Evolutionary conservation across 2,797 vertebrate species (phyloP), one percentile per base, ranked within the genome.

Genomic region (Peromyscus aztecus): DNA sequence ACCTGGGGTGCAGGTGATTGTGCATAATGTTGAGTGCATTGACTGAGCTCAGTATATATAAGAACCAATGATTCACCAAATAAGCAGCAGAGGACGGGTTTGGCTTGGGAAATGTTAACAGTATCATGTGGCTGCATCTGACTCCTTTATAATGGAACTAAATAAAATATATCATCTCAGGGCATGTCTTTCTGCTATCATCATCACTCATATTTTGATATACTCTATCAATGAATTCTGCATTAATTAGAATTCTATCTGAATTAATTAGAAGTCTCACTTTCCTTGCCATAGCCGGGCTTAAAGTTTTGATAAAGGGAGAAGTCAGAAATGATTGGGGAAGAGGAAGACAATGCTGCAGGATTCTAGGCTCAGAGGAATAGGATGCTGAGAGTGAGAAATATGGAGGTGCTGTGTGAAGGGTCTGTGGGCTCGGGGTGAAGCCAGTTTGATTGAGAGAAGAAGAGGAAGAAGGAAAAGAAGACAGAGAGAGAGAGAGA

Each of bases 91-190:
- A 69, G 76, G 92, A 86, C 23, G 57, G 49, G 23, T 14, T 86
- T 88, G 13, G 23, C 27, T 80, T 82, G 19, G 8, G 69, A 92
- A 90, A 27, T 65, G 13, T 61, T 65, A 37, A 83, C 89, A n/a
- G 71, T 73, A 78, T n/a, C 73, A 17, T 49, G 23, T 61, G 59
- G 27, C 61, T 71, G 43, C 84, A 67, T 96, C 77, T 94, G 49
- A 89, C 37, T 90, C 73, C 78, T 63, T 81, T 84, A 87, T 84
- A 86, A 90, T 73, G 16, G 90, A 94, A 76, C 86, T 85, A 57
- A 78, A 75, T 75, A 80, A 89, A 93, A 65, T 61, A 71, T 2
- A 19, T 73, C 75, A 27, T 76, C 29, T 85, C 43, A 13, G 24
- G 23, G 6, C n/a, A 82, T 59, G 46, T 61, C 61, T 55, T 31